phyloP scores from a whole-genome alignment of 2,113 vertebrate genomes.

The Tupaia chinensis region DNA sequence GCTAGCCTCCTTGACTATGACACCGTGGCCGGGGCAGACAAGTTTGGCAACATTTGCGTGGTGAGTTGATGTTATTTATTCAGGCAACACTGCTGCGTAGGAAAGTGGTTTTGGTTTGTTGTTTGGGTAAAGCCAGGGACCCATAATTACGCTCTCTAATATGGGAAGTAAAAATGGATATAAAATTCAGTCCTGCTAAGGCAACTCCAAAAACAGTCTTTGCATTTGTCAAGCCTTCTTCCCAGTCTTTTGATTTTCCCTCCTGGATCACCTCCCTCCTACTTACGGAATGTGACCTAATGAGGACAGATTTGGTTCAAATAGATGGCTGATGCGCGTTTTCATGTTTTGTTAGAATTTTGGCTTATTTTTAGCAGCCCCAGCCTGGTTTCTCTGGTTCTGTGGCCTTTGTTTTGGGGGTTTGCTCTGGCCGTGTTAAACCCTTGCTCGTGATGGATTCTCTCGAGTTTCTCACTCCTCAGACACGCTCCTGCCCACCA shows the following conservation, averaged over 20 bases:
- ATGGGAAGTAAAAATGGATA: not conserved
- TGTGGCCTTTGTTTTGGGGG: not conserved
- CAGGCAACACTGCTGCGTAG: not conserved
- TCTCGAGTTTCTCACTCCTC: not conserved
- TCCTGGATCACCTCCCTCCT: not conserved
- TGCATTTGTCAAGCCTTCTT: not conserved
- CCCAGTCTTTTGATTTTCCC: not conserved
- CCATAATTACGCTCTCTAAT: not conserved
- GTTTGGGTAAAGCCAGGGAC: not conserved
- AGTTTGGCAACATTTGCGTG: constrained; percentile 99
- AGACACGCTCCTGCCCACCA: not conserved
- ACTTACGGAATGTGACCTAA: not conserved
- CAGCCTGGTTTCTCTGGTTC: not conserved
- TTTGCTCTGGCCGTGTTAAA: not conserved
- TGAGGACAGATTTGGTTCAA: constrained; percentile 14
- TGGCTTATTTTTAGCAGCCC: not conserved
- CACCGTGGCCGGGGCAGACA: constrained; percentile 97
- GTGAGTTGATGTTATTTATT: constrained; percentile 83
- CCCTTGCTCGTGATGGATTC: not conserved
- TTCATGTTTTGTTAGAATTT: constrained; percentile 9
- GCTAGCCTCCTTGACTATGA: constrained; percentile 97
- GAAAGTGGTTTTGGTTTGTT: not conserved
- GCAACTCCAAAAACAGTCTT: not conserved
- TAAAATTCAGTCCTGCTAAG: not conserved
- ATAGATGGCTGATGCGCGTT: not conserved